A percentile compares a stretch with the other conserved stretches of the same genome.
These are phyloP conservation scores for Ennomos quercinarius DNA, from an alignment of 2,888 invertebrate species.

Conservation along the genomic window DNA sequence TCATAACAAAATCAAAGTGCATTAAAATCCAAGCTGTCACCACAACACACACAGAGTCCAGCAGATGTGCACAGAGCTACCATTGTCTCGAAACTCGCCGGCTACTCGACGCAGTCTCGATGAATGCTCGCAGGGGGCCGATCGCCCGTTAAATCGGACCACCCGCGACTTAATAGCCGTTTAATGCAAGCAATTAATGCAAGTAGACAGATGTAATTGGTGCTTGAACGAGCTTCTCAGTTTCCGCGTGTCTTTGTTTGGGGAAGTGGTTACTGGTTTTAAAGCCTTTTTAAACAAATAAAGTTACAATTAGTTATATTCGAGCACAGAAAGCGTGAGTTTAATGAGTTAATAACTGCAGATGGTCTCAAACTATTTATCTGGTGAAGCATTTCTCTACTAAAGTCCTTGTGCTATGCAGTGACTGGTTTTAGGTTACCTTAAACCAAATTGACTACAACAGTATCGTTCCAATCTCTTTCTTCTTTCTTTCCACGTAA, in stretches of 20 bases:
- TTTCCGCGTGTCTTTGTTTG: constrained; percentile 26
- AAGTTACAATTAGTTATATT: too few relatives aligned
- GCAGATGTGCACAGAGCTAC: constrained; percentile 26
- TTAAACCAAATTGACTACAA: too few relatives aligned
- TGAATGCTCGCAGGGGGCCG: constrained; percentile 14
- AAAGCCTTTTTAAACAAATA: not conserved
- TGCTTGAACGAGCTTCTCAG: constrained; percentile 23
- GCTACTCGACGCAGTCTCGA: constrained; percentile 9
- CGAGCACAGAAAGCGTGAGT: too few relatives aligned
- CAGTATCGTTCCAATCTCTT: too few relatives aligned
- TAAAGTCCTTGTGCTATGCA: too few relatives aligned
- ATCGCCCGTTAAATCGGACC: constrained; percentile 56
- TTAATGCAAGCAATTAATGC: constrained; percentile 31
- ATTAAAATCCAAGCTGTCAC: constrained; percentile 18
- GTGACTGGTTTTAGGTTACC: too few relatives aligned
- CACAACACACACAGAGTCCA: constrained; percentile 3
- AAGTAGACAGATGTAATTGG: constrained; percentile 30
- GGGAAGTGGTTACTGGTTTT: constrained; percentile 9
- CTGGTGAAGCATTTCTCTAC: too few relatives aligned
- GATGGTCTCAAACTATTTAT: too few relatives aligned
- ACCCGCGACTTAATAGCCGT: constrained; percentile 47
- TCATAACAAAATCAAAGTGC: constrained; percentile 11
- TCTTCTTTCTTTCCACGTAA: too few relatives aligned
- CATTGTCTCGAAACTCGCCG: constrained; percentile 23
- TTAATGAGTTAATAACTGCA: too few relatives aligned